A percentile compares a stretch with the other conserved stretches of the same genome.
Conservation (phyloP, 2,888 invertebrate genomes). For the Spicauda simplicius region DNA sequence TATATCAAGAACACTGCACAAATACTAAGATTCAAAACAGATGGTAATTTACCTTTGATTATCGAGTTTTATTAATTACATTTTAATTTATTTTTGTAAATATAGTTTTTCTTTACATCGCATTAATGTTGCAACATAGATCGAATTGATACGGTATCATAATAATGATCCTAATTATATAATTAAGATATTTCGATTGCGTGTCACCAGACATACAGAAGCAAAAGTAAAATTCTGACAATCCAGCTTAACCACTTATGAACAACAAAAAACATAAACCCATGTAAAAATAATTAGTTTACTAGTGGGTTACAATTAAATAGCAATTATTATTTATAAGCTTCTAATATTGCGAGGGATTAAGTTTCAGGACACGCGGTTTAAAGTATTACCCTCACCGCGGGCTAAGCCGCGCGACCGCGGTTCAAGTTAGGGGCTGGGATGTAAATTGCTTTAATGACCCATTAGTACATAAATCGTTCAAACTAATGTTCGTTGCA, state of each 20-base stretch:
- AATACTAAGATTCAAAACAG: neutral
- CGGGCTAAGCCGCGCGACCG: conserved; percentile 11
- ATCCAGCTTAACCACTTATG: too few relatives aligned
- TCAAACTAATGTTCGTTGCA: neutral
- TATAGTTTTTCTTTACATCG: too few relatives aligned
- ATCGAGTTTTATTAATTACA: too few relatives aligned
- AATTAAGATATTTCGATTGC: too few relatives aligned
- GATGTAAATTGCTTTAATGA: conserved; percentile 10
- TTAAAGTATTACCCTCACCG: conserved; percentile 16
- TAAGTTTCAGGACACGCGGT: conserved; percentile 10
- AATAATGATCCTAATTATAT: too few relatives aligned
- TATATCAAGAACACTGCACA: neutral
- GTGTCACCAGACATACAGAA: too few relatives aligned
- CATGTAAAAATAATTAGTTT: neutral
- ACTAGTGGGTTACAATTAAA: neutral
- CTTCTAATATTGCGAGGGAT: conserved; percentile 4
- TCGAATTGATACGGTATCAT: too few relatives aligned
- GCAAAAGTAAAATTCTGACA: too few relatives aligned
- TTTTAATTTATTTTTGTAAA: too few relatives aligned
- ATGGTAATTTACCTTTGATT: neutral
- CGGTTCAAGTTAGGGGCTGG: conserved; percentile 8
- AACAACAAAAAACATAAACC: too few relatives aligned
- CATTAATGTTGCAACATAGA: too few relatives aligned
- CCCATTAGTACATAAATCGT: conserved; percentile 5
- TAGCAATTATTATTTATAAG: neutral